Evolutionary conservation across 2,113 vertebrate genomes (phyloP), one percentile per base, ranked within the genome.

Genomic region (Spea bombifrons): DNA sequence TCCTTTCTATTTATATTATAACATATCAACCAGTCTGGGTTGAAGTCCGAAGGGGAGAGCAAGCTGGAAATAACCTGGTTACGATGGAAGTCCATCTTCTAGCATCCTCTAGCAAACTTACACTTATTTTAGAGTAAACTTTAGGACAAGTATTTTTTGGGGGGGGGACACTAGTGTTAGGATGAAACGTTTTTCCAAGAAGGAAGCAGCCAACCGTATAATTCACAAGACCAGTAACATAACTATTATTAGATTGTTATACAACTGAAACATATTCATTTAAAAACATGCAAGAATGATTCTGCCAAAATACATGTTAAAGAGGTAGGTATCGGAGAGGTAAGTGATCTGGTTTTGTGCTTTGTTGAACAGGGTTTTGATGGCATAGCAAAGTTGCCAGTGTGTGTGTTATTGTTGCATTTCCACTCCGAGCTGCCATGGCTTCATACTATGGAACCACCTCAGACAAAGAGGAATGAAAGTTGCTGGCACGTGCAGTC

Each of bases 391-490:
- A 4, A 59, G 10, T 12, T 7, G 30, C 8, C 66, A 68, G 66
- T 45, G 44, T 48, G 65, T 45, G 44, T n/a, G 7, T 64, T 30
- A 64, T 64, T 17, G 30, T 30, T 30, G 30, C 30, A 30, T 30
- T 30, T 30, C 30, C 30, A 30, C 30, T 30, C 30, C 2, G 52
- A 7, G 52, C 12, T 12, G 52, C 12, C 12, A 12, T 8, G 52
- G 12, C 7, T 12, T 12, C 7, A 53, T 53, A 12, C 52, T 12
- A 7, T 53, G 52, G 52, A 7, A 53, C 7, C 52, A 53, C 52
- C 52, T 92, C 87, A 94, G 75, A 94, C 87, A 0, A 95, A 95
- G 65, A 95, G 88, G 81, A 95, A 83, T 3, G 94, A 93, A 5
- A 87, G 87, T 0, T 81, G 82, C 47, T 93, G 87, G 83, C 94